These are phyloP conservation scores for Triplophysa siluroides DNA, from an alignment of 2,113 vertebrate genomes.

Conservation along the genomic window DNA sequence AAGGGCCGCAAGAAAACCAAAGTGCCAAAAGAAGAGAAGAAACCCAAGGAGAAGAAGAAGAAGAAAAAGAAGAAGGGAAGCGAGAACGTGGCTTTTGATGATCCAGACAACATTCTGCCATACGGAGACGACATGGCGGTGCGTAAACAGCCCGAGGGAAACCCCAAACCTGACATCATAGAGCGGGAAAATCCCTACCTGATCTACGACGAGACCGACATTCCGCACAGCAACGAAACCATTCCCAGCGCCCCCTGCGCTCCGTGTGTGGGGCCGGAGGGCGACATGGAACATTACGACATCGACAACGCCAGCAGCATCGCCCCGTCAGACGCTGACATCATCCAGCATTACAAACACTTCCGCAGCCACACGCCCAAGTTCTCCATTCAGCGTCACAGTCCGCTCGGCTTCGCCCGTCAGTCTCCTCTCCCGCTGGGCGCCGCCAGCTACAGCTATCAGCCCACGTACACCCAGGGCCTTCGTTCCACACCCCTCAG, in stretches of 20 bases:
- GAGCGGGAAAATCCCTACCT: slow-evolving; percentile 96
- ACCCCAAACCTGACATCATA: slow-evolving; percentile 96
- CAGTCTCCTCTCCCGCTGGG: slow-evolving; percentile 92
- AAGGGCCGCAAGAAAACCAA: slow-evolving; percentile 79
- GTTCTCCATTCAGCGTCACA: slow-evolving; percentile 96
- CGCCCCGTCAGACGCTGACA: slow-evolving; percentile 93
- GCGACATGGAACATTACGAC: slow-evolving; percentile 94
- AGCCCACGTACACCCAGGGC: slow-evolving; percentile 84
- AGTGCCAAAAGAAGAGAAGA: slow-evolving; percentile 85
- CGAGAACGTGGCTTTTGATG: slow-evolving; percentile 93
- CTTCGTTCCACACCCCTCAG: slow-evolving; percentile 87
- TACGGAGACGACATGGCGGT: slow-evolving; percentile 94
- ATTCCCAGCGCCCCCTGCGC: slow-evolving; percentile 91
- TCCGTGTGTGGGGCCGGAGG: slow-evolving; percentile 77
- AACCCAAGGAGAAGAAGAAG: slow-evolving; percentile 86
- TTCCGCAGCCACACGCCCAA: slow-evolving; percentile 96
- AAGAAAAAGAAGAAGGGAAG: slow-evolving; percentile 97
- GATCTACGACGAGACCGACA: slow-evolving; percentile 93
- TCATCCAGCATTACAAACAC: slow-evolving; percentile 97
- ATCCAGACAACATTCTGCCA: slow-evolving; percentile 91
- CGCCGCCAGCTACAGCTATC: slow-evolving; percentile 90
- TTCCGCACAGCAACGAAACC: slow-evolving; percentile 80
- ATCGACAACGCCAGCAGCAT: slow-evolving; percentile 98
- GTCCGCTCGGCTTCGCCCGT: slow-evolving; percentile 90
- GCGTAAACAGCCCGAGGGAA: slow-evolving; percentile 94